A percentile compares a stretch with the other conserved stretches of the same genome.
Conservation (phyloP, 2,888 invertebrate species). For the Aspidiotus rigidus region DNA sequence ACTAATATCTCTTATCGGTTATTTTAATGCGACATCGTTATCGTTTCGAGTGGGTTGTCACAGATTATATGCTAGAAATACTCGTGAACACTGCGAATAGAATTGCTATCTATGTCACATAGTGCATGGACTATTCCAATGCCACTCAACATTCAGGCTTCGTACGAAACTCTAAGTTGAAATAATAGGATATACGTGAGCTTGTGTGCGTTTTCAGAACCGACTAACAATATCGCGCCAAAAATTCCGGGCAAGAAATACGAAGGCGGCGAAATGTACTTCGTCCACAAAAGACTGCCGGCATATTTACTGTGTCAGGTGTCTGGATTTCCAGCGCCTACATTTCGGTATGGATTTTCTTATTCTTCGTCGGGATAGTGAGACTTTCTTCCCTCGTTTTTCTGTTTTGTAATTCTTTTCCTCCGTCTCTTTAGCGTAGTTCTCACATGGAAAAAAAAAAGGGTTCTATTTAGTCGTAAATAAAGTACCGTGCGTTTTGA, state of each 20-base stretch:
- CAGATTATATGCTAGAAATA: too few species aligned
- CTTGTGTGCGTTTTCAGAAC: slow-evolving; percentile 49
- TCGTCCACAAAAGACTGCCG: slow-evolving; percentile 35
- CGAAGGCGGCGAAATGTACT: slow-evolving; percentile 40
- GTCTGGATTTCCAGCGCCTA: slow-evolving; percentile 42
- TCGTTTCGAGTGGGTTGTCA: too few species aligned
- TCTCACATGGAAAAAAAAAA: too few species aligned
- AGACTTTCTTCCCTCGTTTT: too few species aligned
- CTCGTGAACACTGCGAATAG: too few species aligned
- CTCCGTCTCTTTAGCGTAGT: too few species aligned
- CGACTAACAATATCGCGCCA: slow-evolving; percentile 54
- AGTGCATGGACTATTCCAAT: neutral
- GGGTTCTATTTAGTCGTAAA: neutral
- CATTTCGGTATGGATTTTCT: slow-evolving; percentile 41
- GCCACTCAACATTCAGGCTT: slow-evolving; percentile 38
- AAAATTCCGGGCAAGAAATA: slow-evolving; percentile 44
- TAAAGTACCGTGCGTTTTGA: neutral
- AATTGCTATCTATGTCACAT: slow-evolving; percentile 39
- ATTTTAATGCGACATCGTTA: too few species aligned
- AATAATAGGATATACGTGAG: neutral
- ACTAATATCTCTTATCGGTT: too few species aligned
- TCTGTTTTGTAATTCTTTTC: too few species aligned
- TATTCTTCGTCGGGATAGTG: neutral
- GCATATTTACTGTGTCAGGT: slow-evolving; percentile 41
- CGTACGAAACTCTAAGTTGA: neutral